phyloP scores from a whole-genome alignment of 2,888 invertebrate genomes.

The Luperina testacea region DNA sequence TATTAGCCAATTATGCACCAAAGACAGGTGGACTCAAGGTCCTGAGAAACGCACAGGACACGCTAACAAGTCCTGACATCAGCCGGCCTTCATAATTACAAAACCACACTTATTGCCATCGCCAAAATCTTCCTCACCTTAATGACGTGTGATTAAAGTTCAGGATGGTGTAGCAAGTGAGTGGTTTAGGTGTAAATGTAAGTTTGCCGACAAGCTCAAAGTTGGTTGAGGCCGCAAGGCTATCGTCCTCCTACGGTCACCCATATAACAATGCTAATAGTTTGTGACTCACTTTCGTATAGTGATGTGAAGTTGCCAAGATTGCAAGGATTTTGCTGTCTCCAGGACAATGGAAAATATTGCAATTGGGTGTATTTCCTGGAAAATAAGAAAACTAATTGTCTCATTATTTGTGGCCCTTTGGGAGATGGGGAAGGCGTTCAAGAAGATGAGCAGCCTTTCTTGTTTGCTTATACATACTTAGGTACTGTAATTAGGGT shows the following conservation, averaged over 20 bases:
- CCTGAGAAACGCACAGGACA: slow-evolving; percentile 64
- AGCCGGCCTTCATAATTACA: slow-evolving; percentile 57
- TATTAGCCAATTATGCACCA: slow-evolving; percentile 61
- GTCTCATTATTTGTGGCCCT: not conserved
- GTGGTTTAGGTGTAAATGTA: slow-evolving; percentile 35
- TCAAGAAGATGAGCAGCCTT: not conserved
- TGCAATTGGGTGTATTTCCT: not conserved
- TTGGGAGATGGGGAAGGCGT: not conserved
- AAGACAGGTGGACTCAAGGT: slow-evolving; percentile 69
- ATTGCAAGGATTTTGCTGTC: slow-evolving; percentile 27
- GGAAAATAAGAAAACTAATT: not conserved
- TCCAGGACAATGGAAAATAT: slow-evolving; percentile 14
- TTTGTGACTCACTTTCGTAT: slow-evolving; percentile 64
- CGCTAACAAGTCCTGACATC: slow-evolving; percentile 72
- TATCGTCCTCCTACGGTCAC: slow-evolving; percentile 80
- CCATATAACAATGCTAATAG: slow-evolving; percentile 79
- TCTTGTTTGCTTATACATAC: not conserved
- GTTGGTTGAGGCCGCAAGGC: slow-evolving; percentile 75
- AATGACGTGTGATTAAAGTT: slow-evolving; percentile 43
- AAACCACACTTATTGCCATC: slow-evolving; percentile 21
- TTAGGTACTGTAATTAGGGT: not conserved
- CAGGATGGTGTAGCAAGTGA: slow-evolving; percentile 39
- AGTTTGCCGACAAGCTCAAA: slow-evolving; percentile 59
- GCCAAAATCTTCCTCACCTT: not conserved
- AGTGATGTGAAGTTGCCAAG: slow-evolving; percentile 57